A percentile compares a stretch with the other conserved stretches of the same genome.
phyloP scores from a whole-genome alignment of 2,113 vertebrate species.

The Eulacestoma nigropectus region DNA sequence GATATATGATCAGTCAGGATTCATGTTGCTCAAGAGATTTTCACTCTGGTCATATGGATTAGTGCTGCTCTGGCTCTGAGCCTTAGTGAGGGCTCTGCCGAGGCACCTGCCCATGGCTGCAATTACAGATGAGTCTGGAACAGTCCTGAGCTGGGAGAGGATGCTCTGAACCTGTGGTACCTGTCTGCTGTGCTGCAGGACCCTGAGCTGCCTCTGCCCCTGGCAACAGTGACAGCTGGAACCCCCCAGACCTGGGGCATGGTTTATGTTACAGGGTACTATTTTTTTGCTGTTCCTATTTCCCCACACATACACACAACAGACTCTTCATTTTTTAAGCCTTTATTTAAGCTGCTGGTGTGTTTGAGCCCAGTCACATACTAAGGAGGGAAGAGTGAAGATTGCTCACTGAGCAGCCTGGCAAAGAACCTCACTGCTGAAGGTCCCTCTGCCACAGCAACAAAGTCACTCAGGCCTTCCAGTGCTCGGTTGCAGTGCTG shows the following conservation, averaged over 20 bases:
- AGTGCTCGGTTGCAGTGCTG: accelerated
- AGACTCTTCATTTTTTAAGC: background rate
- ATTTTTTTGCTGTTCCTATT: background rate
- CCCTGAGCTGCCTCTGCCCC: background rate
- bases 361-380: background rate
- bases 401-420: background rate
- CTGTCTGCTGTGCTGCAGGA: background rate
- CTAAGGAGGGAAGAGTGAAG: background rate
- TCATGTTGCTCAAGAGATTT: background rate
- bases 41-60: accelerated
- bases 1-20: background rate
- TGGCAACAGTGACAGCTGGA: background rate
- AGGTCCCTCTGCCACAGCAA: background rate
- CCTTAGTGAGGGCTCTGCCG: background rate
- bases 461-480: background rate
- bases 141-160: background rate
- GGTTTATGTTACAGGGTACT: background rate
- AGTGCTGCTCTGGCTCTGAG: background rate
- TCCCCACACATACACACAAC: background rate
- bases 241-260: no score
- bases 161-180: background rate
- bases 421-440: background rate
- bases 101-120: background rate
- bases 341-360: background rate
- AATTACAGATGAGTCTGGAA: background rate